Evolutionary conservation across 2,888 invertebrate genomes (phyloP).

Genomic region (Agriopis aurantiaria): DNA sequence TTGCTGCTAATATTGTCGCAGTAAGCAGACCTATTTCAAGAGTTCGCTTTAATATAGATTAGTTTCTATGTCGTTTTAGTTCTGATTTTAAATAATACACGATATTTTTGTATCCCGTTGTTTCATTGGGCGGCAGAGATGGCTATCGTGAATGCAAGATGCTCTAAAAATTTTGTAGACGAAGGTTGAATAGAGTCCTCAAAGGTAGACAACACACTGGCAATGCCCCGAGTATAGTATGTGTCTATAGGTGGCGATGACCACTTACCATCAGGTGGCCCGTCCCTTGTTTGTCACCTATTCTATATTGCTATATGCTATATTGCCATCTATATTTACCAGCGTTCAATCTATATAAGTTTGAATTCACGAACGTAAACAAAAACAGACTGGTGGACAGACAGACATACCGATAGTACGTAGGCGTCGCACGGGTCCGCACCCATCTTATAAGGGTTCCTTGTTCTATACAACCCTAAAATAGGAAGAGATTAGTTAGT

Average conservation of each 20-base stretch:
- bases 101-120: conserved; percentile 21
- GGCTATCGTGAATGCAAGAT: not conserved
- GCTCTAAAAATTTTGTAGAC: not conserved
- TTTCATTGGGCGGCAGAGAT: conserved; percentile 14
- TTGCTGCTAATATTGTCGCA: not conserved
- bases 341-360: too few relatives aligned
- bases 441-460: not conserved
- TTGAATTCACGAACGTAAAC: not conserved
- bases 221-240: too few relatives aligned
- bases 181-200: too few relatives aligned
- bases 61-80: not conserved
- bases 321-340: not conserved
- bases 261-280: too few relatives aligned
- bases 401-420: not conserved
- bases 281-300: too few relatives aligned
- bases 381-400: not conserved
- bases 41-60: not conserved
- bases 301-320: too few relatives aligned
- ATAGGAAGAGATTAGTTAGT: conserved; percentile 18
- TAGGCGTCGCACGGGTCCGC: too few relatives aligned
- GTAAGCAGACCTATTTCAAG: not conserved
- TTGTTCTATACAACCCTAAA: not conserved
- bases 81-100: conserved; percentile 20
- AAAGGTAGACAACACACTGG: too few relatives aligned
- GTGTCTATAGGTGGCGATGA: too few relatives aligned